Evolutionary conservation across 2,113 vertebrate genomes (phyloP), one percentile per base, ranked within the genome.

Genomic region (Platichthys flesus): DNA sequence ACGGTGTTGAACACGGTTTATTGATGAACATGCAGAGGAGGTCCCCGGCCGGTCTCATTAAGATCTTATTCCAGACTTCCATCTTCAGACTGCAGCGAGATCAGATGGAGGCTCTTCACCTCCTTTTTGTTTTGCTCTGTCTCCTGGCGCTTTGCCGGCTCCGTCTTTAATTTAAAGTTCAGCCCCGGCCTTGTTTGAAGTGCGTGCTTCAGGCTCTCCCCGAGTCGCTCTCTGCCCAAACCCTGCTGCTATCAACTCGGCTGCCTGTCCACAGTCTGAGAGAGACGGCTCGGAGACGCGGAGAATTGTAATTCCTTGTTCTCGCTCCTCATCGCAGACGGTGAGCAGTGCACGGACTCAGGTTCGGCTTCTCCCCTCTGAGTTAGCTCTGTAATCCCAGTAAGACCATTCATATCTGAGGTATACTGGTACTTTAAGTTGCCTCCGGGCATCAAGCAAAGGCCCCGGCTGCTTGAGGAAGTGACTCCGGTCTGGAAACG

Each of bases 281-380:
- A 67, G 63, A 81, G 70, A 55, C 47, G 7, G 58, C 37, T 54
- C 31, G 20, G 83, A 76, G 62, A 68, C 6, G 37, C 20, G 0
- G 20, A 76, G 85, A 86, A 85, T 89, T 63, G 71, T 63, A 89
- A 89, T 87, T 91, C 72, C 45, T 12, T 9, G 26, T 21, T 78
- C 40, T 75, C 71, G 67, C 21, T 20, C 77, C 59, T 81, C 37
- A 10, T 59, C 57, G 51, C 14, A 16, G 55, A 45, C 60, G 58
- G 59, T 67, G 60, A 82, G 51, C 65, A 49, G 31, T 1, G 31
- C 31, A 8, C 31, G 6, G 31, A 31, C 40, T 56, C 28, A 2
- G 55, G 49, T 74, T 64, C 72, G 59, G 9, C 70, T 69, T 57
- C 67, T 20, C 37, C 58, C 49, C 62, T 54, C 67, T 67, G 45